These are phyloP conservation scores for Polia nebulosa DNA, from an alignment of 2,888 invertebrate species.

Conservation along the genomic window DNA sequence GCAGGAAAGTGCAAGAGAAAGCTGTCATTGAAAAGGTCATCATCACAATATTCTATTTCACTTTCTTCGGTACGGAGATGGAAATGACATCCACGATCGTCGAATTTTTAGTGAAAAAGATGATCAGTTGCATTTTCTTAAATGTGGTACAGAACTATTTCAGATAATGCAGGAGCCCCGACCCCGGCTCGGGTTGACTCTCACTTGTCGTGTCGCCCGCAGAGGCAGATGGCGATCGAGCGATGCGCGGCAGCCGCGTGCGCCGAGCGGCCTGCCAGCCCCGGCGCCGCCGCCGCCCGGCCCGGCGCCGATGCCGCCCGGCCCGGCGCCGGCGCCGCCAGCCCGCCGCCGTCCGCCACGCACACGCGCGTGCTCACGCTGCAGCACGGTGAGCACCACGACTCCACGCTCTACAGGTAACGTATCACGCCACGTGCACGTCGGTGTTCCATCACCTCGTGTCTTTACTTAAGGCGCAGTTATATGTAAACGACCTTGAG, in stretches of 20 bases:
- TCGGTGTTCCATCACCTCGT: neutral
- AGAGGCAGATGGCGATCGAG: constrained; percentile 87
- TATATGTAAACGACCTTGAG: too few species aligned
- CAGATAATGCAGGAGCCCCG: neutral
- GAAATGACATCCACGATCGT: constrained; percentile 29
- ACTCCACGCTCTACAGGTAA: constrained; percentile 93
- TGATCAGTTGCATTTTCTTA: constrained; percentile 37
- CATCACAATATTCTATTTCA: constrained; percentile 49
- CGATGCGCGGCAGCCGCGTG: constrained; percentile 60
- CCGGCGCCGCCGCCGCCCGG: constrained; percentile 42
- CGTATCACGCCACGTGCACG: too few species aligned
- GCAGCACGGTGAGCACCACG: constrained; percentile 94
- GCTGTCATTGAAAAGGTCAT: constrained; percentile 80
- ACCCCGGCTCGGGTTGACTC: neutral
- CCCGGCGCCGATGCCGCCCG: constrained; percentile 50
- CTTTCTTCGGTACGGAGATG: constrained; percentile 54
- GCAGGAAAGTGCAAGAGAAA: constrained; percentile 80
- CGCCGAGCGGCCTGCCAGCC: constrained; percentile 54
- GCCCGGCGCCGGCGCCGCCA: constrained; percentile 40
- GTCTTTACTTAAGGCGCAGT: too few species aligned
- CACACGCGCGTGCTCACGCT: constrained; percentile 92
- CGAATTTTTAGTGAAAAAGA: constrained; percentile 29
- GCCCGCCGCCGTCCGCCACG: constrained; percentile 66
- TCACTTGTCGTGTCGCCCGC: constrained; percentile 57
- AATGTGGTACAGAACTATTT: constrained; percentile 45